Base-by-base conservation (phyloP, 2,888 invertebrate species). In the Xylocampa areola region DNA sequence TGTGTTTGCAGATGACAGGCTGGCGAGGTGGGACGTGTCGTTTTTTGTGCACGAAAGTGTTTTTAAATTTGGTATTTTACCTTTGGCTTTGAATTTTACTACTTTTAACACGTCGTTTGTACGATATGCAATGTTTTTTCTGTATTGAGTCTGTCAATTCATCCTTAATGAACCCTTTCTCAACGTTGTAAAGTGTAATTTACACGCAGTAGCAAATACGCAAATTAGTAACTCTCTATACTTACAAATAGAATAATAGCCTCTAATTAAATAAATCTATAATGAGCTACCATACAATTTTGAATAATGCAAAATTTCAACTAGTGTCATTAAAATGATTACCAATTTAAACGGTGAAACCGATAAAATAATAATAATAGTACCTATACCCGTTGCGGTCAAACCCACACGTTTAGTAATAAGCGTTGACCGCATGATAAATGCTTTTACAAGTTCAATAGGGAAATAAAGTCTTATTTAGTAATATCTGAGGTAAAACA, bases 301-400 rank as follows among this genome's bases (percentile, higher is more conserved):
- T 21, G 19, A 21, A 48, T 48, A 27, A 53, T 25, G 29, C 21
- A 33, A 0, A 32, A 45, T 41, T 40, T 43, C 23, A 43, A 21
- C 32, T 27, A 21, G 35, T 13, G 21, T 40, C 30, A 43, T 49
- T 57, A 53, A 54, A 65, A 61, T 62, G 54, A 62, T 63, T 21
- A 59, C 40, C 25, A 47, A 50, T 63, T 50, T 47, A 21, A 36
- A 48, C 39, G 43, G 43, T 35, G 30, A n/a, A 47, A 43, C 36
- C 13, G 33, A 35, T 37, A 5, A 30, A 63, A 64, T 69, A 74
- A 66, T 59, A 45, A 68, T 65, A 69, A 66, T 59, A 23, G 39
- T 47, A n/a, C n/a, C n/a, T n/a, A 54, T 61, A 53, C 58, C 59
- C 32, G 25, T 49, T 52, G 62, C 35, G 51, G 61, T 69, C 11